Evolutionary conservation across 2,888 invertebrate genomes (phyloP).

Genomic region (Callimorpha dominula): DNA sequence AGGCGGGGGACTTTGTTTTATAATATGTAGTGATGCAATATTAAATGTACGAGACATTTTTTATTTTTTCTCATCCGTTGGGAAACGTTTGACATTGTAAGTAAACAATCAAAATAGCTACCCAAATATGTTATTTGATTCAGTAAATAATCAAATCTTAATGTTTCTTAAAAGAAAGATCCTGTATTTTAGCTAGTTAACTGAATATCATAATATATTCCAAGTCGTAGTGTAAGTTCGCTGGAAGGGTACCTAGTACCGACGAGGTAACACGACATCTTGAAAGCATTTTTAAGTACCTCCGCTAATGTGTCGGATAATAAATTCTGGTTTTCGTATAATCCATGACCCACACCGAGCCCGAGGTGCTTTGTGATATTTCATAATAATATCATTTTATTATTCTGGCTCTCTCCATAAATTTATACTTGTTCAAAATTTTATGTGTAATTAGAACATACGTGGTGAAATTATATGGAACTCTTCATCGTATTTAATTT

Average conservation of each 20-base stretch:
- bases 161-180: not conserved
- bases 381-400: conserved; percentile 32
- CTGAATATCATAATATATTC: not conserved
- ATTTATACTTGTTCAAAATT: not conserved
- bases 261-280: conserved; percentile 43
- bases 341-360: conserved; percentile 31
- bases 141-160: not conserved
- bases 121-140: not conserved
- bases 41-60: too few species aligned
- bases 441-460: conserved; percentile 4
- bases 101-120: too few species aligned
- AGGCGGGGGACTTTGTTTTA: too few species aligned
- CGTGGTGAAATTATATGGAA: not conserved
- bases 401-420: conserved; percentile 4
- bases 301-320: conserved; percentile 48
- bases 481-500: not conserved
- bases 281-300: conserved; percentile 59
- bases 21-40: too few species aligned
- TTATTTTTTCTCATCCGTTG: too few species aligned
- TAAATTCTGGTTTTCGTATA: conserved; percentile 50
- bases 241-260: conserved; percentile 18
- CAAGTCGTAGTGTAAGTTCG: conserved; percentile 15
- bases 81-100: too few species aligned
- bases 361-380: conserved; percentile 22
- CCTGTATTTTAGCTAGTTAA: not conserved